These are phyloP conservation scores for Calidris pygmaea DNA, from an alignment of 2,113 vertebrate genomes.

Conservation along the genomic window DNA sequence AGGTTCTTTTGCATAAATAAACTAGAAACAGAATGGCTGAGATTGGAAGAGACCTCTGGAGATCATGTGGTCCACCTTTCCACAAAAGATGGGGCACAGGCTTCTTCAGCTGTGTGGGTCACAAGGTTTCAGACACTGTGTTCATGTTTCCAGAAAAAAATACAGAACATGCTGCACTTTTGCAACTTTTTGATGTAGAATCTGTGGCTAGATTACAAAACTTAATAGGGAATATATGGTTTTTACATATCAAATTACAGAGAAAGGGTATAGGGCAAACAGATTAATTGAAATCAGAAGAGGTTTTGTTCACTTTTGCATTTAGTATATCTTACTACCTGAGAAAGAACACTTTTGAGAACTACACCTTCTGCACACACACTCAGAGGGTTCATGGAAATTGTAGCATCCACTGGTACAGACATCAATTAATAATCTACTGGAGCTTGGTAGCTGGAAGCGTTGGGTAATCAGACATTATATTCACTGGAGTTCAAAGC, in stretches of 20 bases:
- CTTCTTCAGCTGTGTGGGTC: background rate
- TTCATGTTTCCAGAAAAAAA: background rate
- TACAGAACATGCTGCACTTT: background rate
- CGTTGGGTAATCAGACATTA: background rate
- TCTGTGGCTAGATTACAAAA: background rate
- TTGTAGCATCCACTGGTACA: background rate
- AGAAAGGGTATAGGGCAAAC: background rate
- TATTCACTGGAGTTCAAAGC: background rate
- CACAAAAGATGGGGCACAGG: background rate
- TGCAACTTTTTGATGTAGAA: background rate
- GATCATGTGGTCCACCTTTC: background rate
- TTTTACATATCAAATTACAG: background rate
- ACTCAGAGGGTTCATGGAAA: background rate
- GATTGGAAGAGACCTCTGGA: background rate
- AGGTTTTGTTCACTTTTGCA: background rate
- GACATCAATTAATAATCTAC: background rate
- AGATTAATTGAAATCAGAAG: background rate
- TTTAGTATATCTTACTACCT: background rate
- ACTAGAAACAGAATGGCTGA: background rate
- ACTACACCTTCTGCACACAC: background rate
- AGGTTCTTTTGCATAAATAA: constrained; percentile 2
- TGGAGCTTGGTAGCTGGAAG: background rate
- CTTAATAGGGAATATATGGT: background rate
- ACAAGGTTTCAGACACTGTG: background rate
- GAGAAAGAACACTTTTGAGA: background rate